Base-by-base conservation (phyloP, 2,888 invertebrate genomes). In the Pterostichus madidus region DNA sequence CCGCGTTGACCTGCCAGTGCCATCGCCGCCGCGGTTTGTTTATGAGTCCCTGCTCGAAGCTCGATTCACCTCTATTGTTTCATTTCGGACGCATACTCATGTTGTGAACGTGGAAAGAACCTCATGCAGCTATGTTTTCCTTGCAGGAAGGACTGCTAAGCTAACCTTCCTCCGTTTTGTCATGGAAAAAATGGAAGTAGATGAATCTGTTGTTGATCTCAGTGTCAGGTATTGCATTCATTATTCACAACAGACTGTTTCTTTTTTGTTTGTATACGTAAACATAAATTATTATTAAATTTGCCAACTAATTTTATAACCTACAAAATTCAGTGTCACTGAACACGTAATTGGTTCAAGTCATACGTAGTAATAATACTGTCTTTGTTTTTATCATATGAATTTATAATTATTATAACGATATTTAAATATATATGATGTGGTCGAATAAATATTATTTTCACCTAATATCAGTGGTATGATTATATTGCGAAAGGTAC, bases 151-250 rank as follows among this genome's bases (percentile, higher is more conserved):
- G 64, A 52, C 35, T 64, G 83, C 68, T 76, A 35, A 83, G 17
- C 24, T 83, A 64, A 68, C 68, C 83, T 83, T 76, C 83, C 53
- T 39, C 7, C 39, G 39, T 39, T n/a, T 39, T 83, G 85, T 85
- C 85, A 91, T 91, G 92, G 92, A 93, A 89, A 94, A 93, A 92
- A 97, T 97, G 96, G 96, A 97, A 91, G 94, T 96, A 89, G 96
- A 96, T 91, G 96, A 97, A 90, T 93, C 94, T 88, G 96, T 96
- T 86, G 96, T 97, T 87, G 97, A 97, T 92, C 93, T 97, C 87
- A 97, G 96, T 91, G 93, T 96, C 89, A 94, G 95, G 95, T 96
- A 91, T 83, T 79, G 83, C 13, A 77, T 56, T 39, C 52, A 73
- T 49, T 59, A 59, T 59, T 68, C n/a, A 64, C 8, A 17, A 59